Evolutionary conservation across 2,888 invertebrate species (phyloP).

Genomic region (Empis livida): DNA sequence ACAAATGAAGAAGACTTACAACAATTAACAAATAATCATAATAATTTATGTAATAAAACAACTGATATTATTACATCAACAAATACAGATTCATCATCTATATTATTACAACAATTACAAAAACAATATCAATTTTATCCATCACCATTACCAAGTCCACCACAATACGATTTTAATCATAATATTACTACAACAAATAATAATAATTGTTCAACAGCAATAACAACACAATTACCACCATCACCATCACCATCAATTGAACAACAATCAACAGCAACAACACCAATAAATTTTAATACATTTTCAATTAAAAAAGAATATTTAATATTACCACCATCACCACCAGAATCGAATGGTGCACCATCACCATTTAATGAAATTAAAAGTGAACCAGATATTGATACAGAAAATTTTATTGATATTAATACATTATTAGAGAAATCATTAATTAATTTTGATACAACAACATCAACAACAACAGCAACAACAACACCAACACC

Average conservation of each 20-base stretch:
- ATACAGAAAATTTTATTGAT: conserved; percentile 28
- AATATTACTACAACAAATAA: background rate
- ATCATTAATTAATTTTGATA: conserved; percentile 12
- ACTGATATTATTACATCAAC: conserved; percentile 9
- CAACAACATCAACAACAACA: conserved; percentile 16
- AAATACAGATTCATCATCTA: conserved; percentile 7
- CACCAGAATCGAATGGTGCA: conserved; percentile 44
- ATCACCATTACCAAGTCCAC: conserved; percentile 30
- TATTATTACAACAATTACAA: conserved; percentile 17
- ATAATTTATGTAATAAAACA: conserved; percentile 8
- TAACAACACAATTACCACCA: conserved; percentile 13
- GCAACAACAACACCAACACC: conserved; percentile 9
- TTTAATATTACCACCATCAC: conserved; percentile 43
- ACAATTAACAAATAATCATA: background rate
- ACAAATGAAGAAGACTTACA: conserved; percentile 8
- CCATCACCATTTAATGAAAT: conserved; percentile 37
- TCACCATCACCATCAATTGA: conserved; percentile 32
- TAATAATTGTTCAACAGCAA: background rate
- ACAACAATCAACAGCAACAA: conserved; percentile 11
- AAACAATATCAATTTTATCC: conserved; percentile 20
- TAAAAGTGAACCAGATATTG: conserved; percentile 32
- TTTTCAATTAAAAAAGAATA: conserved; percentile 39
- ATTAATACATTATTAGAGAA: conserved; percentile 26
- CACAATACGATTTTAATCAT: conserved; percentile 22
- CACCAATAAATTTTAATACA: conserved; percentile 11